phyloP scores from a whole-genome alignment of 2,113 vertebrate genomes.

The Lagopus leucura region DNA sequence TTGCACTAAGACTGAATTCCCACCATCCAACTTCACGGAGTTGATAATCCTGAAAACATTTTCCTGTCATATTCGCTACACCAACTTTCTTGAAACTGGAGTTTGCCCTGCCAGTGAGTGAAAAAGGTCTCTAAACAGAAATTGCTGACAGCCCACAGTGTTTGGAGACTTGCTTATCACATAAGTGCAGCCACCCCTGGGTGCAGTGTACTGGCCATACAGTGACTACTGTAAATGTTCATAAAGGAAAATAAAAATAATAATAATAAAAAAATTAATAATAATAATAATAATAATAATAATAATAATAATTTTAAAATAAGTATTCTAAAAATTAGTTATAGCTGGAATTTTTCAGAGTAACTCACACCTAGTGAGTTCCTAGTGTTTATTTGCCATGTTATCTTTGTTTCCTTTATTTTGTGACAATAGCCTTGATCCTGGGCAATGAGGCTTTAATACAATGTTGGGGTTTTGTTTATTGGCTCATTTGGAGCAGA shows the following conservation, averaged over 20 bases:
- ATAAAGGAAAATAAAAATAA: neutral
- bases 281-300: neutral
- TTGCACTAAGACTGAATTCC: neutral
- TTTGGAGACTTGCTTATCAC: neutral
- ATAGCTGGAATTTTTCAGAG: neutral
- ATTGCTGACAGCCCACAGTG: neutral
- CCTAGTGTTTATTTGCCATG: neutral
- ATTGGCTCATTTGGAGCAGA: neutral
- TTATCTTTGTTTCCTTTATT: neutral
- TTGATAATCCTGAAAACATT: neutral
- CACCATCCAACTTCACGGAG: neutral
- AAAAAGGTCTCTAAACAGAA: neutral
- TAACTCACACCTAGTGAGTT: neutral
- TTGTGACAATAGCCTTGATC: neutral
- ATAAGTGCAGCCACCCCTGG: neutral
- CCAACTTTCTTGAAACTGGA: neutral
- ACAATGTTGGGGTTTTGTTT: neutral
- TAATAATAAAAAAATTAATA: too few relatives aligned
- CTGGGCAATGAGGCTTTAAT: neutral
- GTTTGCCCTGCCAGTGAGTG: neutral
- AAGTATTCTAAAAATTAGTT: neutral
- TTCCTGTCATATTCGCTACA: neutral
- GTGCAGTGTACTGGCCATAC: neutral
- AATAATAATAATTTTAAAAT: neutral
- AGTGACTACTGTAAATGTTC: neutral